phyloP scores from a whole-genome alignment of 2,888 invertebrate genomes.

The Sturmia bella region DNA sequence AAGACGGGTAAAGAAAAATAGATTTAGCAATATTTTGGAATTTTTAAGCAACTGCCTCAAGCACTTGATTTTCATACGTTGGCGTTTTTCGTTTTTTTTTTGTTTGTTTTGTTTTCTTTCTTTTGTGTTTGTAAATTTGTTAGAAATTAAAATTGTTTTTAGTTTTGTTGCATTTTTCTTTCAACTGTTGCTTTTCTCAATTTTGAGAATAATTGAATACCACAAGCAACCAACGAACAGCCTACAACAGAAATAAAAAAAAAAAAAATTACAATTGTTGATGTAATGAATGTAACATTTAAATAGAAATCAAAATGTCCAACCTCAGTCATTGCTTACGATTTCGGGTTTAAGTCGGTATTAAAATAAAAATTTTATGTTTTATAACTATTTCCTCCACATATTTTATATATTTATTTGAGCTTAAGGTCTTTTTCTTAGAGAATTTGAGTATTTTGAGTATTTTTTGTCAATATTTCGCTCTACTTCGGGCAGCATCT shows the following conservation, averaged over 20 bases:
- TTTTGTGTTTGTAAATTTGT: constrained; percentile 60
- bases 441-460: no score
- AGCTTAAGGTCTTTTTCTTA: no score
- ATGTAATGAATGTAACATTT: constrained; percentile 62
- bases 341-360: not conserved
- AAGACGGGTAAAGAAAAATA: constrained; percentile 17
- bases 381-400: no score
- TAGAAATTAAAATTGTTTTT: constrained; percentile 55
- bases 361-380: not conserved
- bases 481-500: no score
- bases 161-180: constrained; percentile 32
- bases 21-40: constrained; percentile 54
- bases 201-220: constrained; percentile 50
- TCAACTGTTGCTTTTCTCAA: constrained; percentile 9
- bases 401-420: no score
- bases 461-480: no score
- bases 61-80: constrained; percentile 63
- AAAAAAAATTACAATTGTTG: constrained; percentile 50
- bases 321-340: constrained; percentile 20
- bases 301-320: constrained; percentile 1
- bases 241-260: constrained; percentile 37
- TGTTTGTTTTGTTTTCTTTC: constrained; percentile 47
- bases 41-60: constrained; percentile 52
- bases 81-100: constrained; percentile 31
- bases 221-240: constrained; percentile 52